Conservation (phyloP, 2,888 invertebrate genomes). For the Podabrus alpinus region DNA sequence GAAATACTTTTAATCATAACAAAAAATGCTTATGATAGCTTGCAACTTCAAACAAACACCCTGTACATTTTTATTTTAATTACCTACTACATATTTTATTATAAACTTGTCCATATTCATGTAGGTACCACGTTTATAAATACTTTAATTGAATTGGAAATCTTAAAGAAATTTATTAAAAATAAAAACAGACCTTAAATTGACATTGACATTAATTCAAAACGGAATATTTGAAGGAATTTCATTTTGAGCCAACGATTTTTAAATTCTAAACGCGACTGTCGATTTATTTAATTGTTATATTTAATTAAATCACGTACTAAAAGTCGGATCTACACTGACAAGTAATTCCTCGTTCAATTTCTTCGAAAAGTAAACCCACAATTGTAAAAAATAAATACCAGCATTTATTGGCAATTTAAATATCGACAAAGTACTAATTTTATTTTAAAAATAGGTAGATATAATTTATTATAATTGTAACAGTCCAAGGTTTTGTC, state of each 20-base stretch:
- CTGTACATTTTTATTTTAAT: too few species aligned
- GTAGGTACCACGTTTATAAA: background rate
- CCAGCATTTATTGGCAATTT: background rate
- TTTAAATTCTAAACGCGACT: background rate
- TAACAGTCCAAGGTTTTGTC: background rate
- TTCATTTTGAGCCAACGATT: constrained; percentile 1
- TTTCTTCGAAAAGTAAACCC: background rate
- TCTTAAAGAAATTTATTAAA: background rate
- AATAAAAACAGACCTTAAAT: background rate
- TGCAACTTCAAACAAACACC: too few species aligned
- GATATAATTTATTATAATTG: background rate
- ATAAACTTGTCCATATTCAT: background rate
- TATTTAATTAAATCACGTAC: background rate
- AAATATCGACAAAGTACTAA: background rate
- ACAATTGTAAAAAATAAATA: background rate
- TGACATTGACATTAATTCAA: background rate
- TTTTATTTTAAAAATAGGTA: background rate
- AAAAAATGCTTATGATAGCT: too few species aligned
- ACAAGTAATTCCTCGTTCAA: background rate
- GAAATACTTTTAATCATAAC: too few species aligned
- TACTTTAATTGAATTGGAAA: background rate
- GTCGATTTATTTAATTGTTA: background rate
- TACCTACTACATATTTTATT: too few species aligned
- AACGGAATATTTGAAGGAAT: background rate
- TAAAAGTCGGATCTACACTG: background rate